Base-by-base conservation (phyloP, 2,113 vertebrate species). In the Bambusicola thoracicus region DNA sequence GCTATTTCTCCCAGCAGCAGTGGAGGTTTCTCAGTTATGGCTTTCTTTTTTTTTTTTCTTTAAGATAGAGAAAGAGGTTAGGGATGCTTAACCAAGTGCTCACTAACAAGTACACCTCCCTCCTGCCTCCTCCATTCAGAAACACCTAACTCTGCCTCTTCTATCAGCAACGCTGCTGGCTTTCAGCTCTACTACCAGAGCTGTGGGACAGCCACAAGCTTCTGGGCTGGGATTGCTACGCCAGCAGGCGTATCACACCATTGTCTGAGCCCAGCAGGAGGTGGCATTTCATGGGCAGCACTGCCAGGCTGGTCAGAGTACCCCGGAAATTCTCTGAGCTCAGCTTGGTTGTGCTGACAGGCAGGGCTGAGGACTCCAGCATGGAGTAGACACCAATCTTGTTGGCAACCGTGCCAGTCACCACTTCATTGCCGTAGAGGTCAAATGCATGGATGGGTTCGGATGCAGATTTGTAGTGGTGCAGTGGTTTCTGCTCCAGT, bases 291-390 rank as follows among this genome's bases (percentile, higher is more conserved):
- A 98, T 99, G 89, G 99, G 98, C 80, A 99, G 98, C 89, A 99
- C 98, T 0, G 98, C 99, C 93, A 99, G 97, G 97, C 99, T 99
- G 94, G 99, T 99, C 92, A 99, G 93, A 0, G 99, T 99, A 36
- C 99, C 99, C 10, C 99, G 98, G 96, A 99, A 99, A 97, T 99
- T 99, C 97, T 99, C 99, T 0, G 98, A 99, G 97, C 99, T 99
- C 90, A 99, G 98, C 95, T 99, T 99, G 82, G 98, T 99, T 13
- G 98, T 98, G 94, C 98, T 98, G 67, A 94, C 85, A 3, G 98
- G 98, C 92, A 98, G 98, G 34, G 98, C 94, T 10, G 98, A 98
- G 38, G 98, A 98, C 61, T 99, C 98, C 29, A 98, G 97, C 97
- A 99, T 98, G 75, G 99, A 99, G 95, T 99, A 99, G 93, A 99